These are phyloP conservation scores for Siphonodentalium dalli DNA, from an alignment of 2,888 invertebrate species.

Conservation along the genomic window DNA sequence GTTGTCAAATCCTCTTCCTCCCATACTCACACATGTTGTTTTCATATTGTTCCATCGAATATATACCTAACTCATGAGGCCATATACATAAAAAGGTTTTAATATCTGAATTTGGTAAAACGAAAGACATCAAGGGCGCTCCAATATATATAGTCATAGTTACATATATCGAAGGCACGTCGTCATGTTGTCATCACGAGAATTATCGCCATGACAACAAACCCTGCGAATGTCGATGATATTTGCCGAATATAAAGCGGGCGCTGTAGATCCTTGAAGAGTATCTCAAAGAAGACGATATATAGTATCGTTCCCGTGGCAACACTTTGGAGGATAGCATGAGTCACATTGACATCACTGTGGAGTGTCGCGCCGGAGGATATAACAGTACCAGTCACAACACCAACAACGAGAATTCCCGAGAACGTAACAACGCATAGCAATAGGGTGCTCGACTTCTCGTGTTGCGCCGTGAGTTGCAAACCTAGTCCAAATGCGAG, in stretches of 20 bases:
- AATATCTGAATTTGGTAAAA: no score
- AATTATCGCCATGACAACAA: slow-evolving; percentile 51
- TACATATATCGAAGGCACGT: no score
- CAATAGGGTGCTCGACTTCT: slow-evolving; percentile 46
- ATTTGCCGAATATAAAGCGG: slow-evolving; percentile 51
- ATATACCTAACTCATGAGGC: no score
- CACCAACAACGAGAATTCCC: slow-evolving; percentile 47
- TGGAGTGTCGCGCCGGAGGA: slow-evolving; percentile 53
- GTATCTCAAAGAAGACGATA: slow-evolving; percentile 54
- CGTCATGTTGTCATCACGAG: no score
- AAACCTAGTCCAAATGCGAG: slow-evolving; percentile 52
- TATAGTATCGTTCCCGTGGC: slow-evolving; percentile 55
- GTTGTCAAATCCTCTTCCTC: no score
- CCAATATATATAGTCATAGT: no score
- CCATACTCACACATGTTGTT: no score
- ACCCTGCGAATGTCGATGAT: slow-evolving; percentile 53
- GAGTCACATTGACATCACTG: slow-evolving; percentile 49
- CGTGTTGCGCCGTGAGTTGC: slow-evolving; percentile 47
- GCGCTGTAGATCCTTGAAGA: slow-evolving; percentile 53
- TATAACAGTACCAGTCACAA: slow-evolving; percentile 49
- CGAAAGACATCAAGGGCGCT: no score
- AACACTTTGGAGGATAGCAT: slow-evolving; percentile 53
- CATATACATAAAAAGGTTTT: no score
- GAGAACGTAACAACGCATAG: slow-evolving; percentile 51
- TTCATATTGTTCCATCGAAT: no score